Conservation (phyloP, 2,888 invertebrate species). For the Chrysopilus asiliformis region DNA sequence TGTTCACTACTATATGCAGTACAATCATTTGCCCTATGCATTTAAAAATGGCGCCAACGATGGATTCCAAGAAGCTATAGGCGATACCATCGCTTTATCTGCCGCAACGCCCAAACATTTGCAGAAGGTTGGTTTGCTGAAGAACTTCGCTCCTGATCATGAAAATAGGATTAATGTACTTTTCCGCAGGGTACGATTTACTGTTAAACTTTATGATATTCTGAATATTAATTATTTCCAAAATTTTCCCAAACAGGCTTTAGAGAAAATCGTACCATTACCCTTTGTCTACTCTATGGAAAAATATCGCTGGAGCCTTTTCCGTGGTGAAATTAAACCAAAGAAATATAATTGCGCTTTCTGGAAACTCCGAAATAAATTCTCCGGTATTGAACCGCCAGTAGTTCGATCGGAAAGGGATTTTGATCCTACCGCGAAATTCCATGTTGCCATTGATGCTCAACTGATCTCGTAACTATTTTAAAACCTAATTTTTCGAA, state of each 20-base stretch:
- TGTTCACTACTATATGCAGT: constrained; percentile 76
- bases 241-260: constrained; percentile 37
- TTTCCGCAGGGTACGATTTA: constrained; percentile 36
- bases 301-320: constrained; percentile 76
- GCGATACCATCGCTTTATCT: constrained; percentile 77
- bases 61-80: constrained; percentile 90
- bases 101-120: constrained; percentile 75
- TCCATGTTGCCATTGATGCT: constrained; percentile 56
- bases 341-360: constrained; percentile 78
- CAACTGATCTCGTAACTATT: constrained; percentile 49
- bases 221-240: constrained; percentile 24
- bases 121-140: constrained; percentile 66
- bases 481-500: not conserved
- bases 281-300: constrained; percentile 77
- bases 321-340: constrained; percentile 56
- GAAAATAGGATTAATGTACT: constrained; percentile 76
- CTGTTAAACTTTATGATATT: too few species aligned
- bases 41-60: constrained; percentile 89
- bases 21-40: constrained; percentile 67
- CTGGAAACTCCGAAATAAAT: constrained; percentile 59
- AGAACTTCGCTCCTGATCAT: constrained; percentile 65
- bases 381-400: constrained; percentile 56
- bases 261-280: constrained; percentile 42
- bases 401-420: constrained; percentile 49
- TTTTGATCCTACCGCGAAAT: constrained; percentile 65